Percentiles rank a stretch among this genome's conserved stretches.
Conservation (phyloP, 2,797 vertebrate genomes). For the Anguilla pacifica region DNA sequence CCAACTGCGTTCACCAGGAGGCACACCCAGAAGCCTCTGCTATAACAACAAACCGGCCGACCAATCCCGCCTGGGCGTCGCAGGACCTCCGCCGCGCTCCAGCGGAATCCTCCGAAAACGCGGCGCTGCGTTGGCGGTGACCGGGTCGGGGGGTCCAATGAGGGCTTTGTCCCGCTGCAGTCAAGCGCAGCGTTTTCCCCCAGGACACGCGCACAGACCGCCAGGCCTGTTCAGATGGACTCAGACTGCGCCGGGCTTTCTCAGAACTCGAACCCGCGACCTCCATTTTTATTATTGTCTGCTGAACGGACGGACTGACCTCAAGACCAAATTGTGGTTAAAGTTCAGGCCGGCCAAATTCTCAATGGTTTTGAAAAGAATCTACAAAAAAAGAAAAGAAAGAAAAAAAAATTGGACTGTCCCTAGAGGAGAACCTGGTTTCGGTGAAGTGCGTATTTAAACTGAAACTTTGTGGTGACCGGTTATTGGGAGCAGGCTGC, state of each 20-base stretch:
- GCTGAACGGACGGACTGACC: conserved; percentile 10
- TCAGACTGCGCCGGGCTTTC: conserved; percentile 12
- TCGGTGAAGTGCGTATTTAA: neutral
- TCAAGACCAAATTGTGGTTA: neutral
- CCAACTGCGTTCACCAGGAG: conserved; percentile 46
- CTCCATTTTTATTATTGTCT: conserved; percentile 4
- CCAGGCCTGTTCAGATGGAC: neutral
- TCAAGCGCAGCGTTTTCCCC: conserved; percentile 6
- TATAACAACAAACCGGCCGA: conserved; percentile 66
- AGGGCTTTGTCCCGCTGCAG: conserved; percentile 38
- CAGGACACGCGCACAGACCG: neutral
- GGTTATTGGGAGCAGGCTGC: neutral
- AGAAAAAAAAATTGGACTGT: neutral
- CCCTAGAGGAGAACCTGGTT: neutral
- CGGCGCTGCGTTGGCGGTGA: conserved; percentile 28
- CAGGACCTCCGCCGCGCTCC: neutral
- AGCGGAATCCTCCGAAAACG: conserved; percentile 35
- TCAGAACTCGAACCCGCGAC: conserved; percentile 12
- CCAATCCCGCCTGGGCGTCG: conserved; percentile 54
- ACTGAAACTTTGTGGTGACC: neutral
- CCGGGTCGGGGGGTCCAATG: conserved; percentile 38
- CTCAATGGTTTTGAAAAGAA: neutral
- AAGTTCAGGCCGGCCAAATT: conserved; percentile 1
- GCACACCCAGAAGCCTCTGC: conserved; percentile 63
- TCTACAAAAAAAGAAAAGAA: neutral